These are phyloP conservation scores for Polypedilum vanderplanki DNA, from an alignment of 1,140 invertebrate species.

Conservation along the genomic window DNA sequence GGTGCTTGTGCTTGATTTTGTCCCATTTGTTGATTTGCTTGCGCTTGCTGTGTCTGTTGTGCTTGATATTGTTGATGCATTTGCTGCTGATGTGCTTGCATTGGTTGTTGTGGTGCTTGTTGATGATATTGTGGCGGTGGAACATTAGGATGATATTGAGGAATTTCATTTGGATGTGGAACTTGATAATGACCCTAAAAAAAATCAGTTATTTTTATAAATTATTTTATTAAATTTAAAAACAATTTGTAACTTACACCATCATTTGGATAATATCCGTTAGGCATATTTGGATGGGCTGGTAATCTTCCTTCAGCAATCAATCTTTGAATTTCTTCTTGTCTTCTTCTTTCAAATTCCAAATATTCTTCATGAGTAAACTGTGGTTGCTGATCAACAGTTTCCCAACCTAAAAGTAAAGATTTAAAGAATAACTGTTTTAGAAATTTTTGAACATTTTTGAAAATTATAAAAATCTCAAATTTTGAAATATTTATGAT, in stretches of 20 bases:
- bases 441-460: too few species aligned
- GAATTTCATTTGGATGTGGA: slow-evolving; percentile 29
- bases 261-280: slow-evolving; percentile 39
- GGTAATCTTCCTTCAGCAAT: slow-evolving; percentile 48
- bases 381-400: slow-evolving; percentile 68
- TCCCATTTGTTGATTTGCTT: slow-evolving; percentile 30
- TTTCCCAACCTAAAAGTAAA: slow-evolving; percentile 63
- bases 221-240: slow-evolving; percentile 31
- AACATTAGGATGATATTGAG: slow-evolving; percentile 35
- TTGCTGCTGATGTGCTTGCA: slow-evolving; percentile 39
- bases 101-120: slow-evolving; percentile 35
- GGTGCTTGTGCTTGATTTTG: slow-evolving; percentile 33
- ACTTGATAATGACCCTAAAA: slow-evolving; percentile 34
- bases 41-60: slow-evolving; percentile 30
- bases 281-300: slow-evolving; percentile 40
- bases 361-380: slow-evolving; percentile 75
- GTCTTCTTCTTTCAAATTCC: slow-evolving; percentile 56
- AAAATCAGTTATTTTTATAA: slow-evolving; percentile 34
- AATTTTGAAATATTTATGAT: too few species aligned
- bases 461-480: too few species aligned
- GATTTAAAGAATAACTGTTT: too few species aligned
- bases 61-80: slow-evolving; percentile 33
- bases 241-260: slow-evolving; percentile 32
- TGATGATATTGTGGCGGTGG: slow-evolving; percentile 34
- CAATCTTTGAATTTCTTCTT: slow-evolving; percentile 57